These are phyloP conservation scores for Odobenus rosmarus DNA, from an alignment of 2,113 vertebrate genomes.

Conservation along the genomic window DNA sequence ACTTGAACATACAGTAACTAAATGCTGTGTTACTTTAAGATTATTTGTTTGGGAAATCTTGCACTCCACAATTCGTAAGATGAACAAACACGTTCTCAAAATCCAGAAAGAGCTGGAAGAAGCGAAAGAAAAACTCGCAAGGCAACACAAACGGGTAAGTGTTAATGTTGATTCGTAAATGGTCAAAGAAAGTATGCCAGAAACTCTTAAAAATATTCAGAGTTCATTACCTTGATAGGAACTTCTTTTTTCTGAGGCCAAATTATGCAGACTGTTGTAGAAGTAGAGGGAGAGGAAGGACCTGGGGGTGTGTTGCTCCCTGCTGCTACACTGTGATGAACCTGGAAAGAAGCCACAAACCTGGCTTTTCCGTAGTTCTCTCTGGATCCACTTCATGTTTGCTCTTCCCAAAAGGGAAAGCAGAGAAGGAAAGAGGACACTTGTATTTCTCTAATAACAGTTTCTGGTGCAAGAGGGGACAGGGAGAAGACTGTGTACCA, in stretches of 20 bases:
- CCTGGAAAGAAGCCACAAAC: background rate
- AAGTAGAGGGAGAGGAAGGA: background rate
- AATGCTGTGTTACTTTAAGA: constrained; percentile 81
- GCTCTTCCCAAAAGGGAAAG: background rate
- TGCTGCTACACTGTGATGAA: background rate
- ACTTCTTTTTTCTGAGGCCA: background rate
- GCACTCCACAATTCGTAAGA: constrained; percentile 98
- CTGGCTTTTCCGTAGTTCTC: background rate
- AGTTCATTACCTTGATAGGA: background rate
- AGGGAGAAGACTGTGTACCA: background rate
- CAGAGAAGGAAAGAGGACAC: background rate
- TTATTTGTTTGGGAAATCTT: constrained; percentile 98
- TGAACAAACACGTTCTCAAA: constrained; percentile 99
- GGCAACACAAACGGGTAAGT: constrained; percentile 93
- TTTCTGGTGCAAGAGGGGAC: background rate
- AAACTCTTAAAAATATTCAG: background rate
- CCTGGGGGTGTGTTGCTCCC: background rate
- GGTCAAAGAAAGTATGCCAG: background rate
- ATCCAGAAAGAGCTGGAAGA: constrained; percentile 98
- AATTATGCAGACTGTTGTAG: background rate
- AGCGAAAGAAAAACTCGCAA: constrained; percentile 96
- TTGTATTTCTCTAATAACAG: background rate
- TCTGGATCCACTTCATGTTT: background rate
- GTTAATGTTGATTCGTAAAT: background rate
- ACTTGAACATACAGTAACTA: constrained; percentile 47